phyloP scores from a whole-genome alignment of 1,140 invertebrate species.

The Harpegnathos saltator region DNA sequence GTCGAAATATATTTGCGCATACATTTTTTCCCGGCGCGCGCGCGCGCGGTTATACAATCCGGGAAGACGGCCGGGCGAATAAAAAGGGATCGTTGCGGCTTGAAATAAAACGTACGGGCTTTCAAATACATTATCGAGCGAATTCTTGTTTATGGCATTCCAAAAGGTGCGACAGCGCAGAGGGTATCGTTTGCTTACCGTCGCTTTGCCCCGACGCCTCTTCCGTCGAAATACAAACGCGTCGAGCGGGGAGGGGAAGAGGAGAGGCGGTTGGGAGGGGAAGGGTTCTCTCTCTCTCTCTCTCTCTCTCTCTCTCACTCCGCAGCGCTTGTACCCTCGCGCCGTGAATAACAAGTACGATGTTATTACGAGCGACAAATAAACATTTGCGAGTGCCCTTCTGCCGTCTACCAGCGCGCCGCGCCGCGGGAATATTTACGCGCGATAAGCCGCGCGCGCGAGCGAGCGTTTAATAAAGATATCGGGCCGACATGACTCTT shows the following conservation, averaged over 20 bases:
- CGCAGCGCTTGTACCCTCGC: conserved; percentile 21
- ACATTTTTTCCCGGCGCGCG: conserved; percentile 68
- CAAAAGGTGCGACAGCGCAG: conserved; percentile 62
- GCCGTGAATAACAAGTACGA: conserved; percentile 68
- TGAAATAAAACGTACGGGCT: conserved; percentile 73
- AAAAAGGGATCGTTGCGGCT: conserved; percentile 63
- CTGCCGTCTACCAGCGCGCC: conserved; percentile 30
- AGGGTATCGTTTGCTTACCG: conserved; percentile 67
- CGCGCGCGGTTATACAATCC: conserved; percentile 73
- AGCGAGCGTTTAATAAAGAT: conserved; percentile 42
- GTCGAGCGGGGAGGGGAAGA: background rate
- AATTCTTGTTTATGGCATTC: conserved; percentile 75
- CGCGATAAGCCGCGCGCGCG: conserved; percentile 49
- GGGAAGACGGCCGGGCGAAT: conserved; percentile 53
- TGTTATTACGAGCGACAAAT: conserved; percentile 71
- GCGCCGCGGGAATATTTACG: conserved; percentile 26
- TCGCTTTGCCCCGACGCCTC: background rate
- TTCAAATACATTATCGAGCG: conserved; percentile 75
- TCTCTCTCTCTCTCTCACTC: no score
- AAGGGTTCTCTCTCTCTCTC: conserved; percentile 25
- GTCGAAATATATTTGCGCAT: conserved; percentile 75
- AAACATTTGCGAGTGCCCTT: conserved; percentile 47
- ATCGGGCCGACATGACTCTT: background rate
- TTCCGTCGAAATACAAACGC: conserved; percentile 56
- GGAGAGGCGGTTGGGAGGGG: no score